These are phyloP conservation scores for Pinna nobilis DNA, from an alignment of 1,140 invertebrate genomes.

Conservation along the genomic window DNA sequence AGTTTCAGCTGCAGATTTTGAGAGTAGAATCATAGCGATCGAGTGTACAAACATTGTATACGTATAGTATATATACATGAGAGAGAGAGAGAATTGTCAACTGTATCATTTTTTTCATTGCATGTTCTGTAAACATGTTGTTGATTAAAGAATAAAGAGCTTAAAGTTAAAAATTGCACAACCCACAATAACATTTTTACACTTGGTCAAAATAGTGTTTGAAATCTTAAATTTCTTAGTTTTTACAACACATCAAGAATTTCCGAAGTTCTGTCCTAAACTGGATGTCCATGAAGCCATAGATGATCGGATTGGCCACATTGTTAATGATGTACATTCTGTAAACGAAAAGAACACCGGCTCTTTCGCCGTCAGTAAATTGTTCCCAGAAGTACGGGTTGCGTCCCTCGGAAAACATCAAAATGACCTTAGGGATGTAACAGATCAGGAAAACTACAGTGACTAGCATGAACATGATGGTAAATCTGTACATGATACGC, in stretches of 20 bases:
- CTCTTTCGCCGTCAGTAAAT: not conserved
- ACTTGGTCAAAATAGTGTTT: too few species aligned
- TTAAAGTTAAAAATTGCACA: too few species aligned
- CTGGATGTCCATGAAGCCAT: conserved; percentile 10
- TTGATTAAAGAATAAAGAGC: too few species aligned
- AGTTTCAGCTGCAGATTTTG: too few species aligned
- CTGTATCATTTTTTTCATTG: too few species aligned
- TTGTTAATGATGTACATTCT: conserved; percentile 24
- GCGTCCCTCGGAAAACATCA: not conserved
- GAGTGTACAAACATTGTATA: too few species aligned
- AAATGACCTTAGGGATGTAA: conserved; percentile 17
- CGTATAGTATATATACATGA: too few species aligned
- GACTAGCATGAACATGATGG: conserved; percentile 28
- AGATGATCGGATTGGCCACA: conserved; percentile 21
- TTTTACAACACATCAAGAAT: conserved; percentile 1
- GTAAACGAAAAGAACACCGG: conserved; percentile 22
- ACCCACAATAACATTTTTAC: too few species aligned
- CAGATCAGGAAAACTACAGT: conserved; percentile 14
- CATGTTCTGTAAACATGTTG: too few species aligned
- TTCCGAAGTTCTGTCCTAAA: conserved; percentile 1
- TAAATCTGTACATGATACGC: conserved; percentile 7
- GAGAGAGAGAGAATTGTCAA: too few species aligned
- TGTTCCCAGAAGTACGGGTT: conserved; percentile 20
- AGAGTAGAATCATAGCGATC: too few species aligned
- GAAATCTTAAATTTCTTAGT: too few species aligned